Base-by-base conservation (phyloP, 1,140 invertebrate genomes). In the Drosophila baimaii region DNA sequence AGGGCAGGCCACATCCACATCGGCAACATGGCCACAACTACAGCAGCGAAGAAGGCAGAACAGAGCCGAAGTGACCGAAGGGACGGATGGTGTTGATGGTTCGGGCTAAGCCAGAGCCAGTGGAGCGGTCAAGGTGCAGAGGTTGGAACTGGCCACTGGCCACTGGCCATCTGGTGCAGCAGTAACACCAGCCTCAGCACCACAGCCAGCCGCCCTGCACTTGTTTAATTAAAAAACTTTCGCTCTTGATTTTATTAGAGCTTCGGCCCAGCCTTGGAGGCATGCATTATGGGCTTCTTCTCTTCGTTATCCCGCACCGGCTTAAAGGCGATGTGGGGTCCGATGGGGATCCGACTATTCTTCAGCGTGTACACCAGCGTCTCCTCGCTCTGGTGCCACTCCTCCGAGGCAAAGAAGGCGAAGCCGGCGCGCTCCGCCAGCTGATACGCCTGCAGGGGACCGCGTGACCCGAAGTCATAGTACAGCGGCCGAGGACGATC, bases 181-280 rank as follows among this genome's bases (percentile, higher is more conserved):
- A 44, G 46, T 23, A 59, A 31, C 44, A 35, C 10, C 21, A 72
- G 39, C 55, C 19, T 37, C 10, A 31, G 29, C 29, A 10, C 29
- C 29, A 31, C 10, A 33, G 35, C 33, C 23, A 41, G 31, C 47
- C 43, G 12, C 23, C 21, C 35, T 27, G 65, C 58, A 64, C 47
- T 63, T 27, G 73, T 57, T 89, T 84, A 89, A 89, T 89, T 89
- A 89, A 90, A 89, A 90, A 89, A 81, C 77, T 89, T 90, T 77
- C 15, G 31, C 63, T 35, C 43, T 47, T 41, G 21, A 57, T 55
- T 83, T 76, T 55, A 79, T 83, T 65, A 70, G 61, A 13, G 37
- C 47, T 21, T 12, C 25, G 23, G 27, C 41, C 13, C 23, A 6
- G 33, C 35, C 39, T 54, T 19, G 13, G 29, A 31, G 25, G 19